phyloP scores from a whole-genome alignment of 1,140 invertebrate species.

The Rhynchophorus ferrugineus region DNA sequence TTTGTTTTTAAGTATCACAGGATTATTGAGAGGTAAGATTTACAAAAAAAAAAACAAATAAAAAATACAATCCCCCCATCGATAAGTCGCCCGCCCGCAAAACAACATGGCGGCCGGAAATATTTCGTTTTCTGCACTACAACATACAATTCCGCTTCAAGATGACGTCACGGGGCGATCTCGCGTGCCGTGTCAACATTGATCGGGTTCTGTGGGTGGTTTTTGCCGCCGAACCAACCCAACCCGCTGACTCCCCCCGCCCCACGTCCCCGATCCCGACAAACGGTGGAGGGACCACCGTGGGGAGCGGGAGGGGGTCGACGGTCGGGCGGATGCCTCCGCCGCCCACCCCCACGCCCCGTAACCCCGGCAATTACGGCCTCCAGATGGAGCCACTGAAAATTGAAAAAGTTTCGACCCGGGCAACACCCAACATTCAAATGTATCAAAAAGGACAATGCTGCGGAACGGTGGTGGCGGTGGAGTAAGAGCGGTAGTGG shows the following conservation, averaged over 20 bases:
- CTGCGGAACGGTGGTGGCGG: not conserved
- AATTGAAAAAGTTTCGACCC: conserved; percentile 25
- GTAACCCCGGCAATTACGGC: conserved; percentile 23
- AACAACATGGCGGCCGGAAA: not conserved
- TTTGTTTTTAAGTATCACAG: too few relatives aligned
- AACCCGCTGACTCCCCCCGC: not conserved
- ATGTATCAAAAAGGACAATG: not conserved
- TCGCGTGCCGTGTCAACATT: conserved; percentile 28
- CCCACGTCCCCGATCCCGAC: not conserved
- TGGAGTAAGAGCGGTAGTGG: too few relatives aligned
- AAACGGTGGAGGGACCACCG: not conserved
- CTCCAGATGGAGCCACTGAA: conserved; percentile 25
- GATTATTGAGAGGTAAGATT: too few relatives aligned
- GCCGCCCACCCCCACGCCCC: not conserved
- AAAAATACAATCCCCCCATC: too few relatives aligned
- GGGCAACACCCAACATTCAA: conserved; percentile 18
- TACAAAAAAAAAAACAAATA: too few relatives aligned
- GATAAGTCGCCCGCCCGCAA: not conserved
- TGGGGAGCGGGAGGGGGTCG: conserved; percentile 1
- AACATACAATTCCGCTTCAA: conserved; percentile 19
- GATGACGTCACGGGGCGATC: conserved; percentile 23
- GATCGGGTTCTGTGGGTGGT: conserved; percentile 23
- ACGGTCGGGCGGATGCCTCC: not conserved
- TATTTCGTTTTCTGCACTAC: conserved; percentile 18
- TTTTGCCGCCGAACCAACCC: conserved; percentile 8